phyloP scores from a whole-genome alignment of 2,797 vertebrate genomes.

The Tamandua tetradactyla region DNA sequence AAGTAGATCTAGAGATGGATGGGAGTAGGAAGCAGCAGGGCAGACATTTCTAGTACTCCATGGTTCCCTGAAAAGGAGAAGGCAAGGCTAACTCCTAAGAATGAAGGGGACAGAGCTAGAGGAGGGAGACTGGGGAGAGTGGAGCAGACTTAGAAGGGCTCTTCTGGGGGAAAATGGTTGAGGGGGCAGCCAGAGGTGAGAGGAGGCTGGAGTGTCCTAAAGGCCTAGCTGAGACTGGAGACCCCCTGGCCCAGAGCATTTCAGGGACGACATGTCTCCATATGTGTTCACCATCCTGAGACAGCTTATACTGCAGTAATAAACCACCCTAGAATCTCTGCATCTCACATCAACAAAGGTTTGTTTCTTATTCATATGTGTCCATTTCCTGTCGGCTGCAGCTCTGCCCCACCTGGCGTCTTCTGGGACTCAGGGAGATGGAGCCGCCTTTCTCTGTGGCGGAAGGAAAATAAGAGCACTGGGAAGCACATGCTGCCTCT shows the following conservation, averaged over 20 bases:
- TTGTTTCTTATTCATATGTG: background rate
- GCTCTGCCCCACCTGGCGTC: background rate
- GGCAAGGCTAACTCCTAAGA: background rate
- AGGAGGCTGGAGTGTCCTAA: background rate
- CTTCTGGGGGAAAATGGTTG: background rate
- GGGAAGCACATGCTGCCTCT: background rate
- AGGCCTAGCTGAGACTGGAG: background rate
- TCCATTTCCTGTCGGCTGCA: background rate
- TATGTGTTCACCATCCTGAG: background rate
- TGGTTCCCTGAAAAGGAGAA: constrained; percentile 5
- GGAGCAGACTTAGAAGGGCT: background rate
- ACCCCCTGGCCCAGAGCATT: background rate
- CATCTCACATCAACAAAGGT: background rate
- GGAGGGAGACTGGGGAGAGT: background rate
- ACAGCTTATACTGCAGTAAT: background rate
- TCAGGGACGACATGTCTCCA: background rate
- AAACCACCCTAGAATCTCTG: background rate
- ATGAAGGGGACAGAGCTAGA: background rate
- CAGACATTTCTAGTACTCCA: background rate
- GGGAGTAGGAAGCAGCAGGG: background rate
- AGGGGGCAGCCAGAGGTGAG: background rate
- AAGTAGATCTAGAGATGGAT: background rate
- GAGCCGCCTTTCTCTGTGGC: background rate
- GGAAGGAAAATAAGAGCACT: background rate
- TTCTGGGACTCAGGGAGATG: rapidly evolving